Percentiles rank a stretch among this genome's conserved stretches.
Conservation (phyloP, 1,140 invertebrate genomes). For the Caenorhabditis brenneri region DNA sequence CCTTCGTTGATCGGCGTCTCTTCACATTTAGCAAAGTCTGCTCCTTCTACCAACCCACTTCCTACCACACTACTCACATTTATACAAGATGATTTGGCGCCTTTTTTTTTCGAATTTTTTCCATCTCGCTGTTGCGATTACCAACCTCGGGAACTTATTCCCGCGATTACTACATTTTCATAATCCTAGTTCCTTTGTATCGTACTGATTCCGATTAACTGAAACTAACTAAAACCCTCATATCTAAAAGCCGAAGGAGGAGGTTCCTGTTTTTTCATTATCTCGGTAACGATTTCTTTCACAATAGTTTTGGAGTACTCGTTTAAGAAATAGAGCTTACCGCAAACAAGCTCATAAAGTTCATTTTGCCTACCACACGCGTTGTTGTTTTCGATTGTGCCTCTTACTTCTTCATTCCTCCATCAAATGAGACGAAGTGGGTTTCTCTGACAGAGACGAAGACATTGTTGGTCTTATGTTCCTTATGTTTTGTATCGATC, state of each 20-base stretch:
- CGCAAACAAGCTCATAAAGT: slow-evolving; percentile 24
- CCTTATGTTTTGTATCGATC: slow-evolving; percentile 28
- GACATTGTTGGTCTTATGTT: slow-evolving; percentile 19
- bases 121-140: too few relatives aligned
- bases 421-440: slow-evolving; percentile 24
- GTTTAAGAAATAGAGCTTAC: background rate
- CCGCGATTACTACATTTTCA: too few relatives aligned
- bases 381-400: slow-evolving; percentile 25
- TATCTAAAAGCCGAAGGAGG: too few relatives aligned
- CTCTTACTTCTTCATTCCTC: slow-evolving; percentile 14
- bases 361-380: background rate
- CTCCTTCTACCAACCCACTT: background rate
- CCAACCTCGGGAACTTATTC: background rate
- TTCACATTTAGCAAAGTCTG: background rate
- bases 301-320: too few relatives aligned
- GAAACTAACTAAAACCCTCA: too few relatives aligned
- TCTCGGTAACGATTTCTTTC: too few relatives aligned
- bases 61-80: background rate
- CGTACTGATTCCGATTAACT: too few relatives aligned
- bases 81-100: slow-evolving; percentile 24
- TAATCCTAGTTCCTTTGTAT: too few relatives aligned
- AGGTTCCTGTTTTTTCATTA: too few relatives aligned
- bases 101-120: slow-evolving; percentile 27
- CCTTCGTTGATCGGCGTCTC: slow-evolving; percentile 33
- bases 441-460: background rate